Evolutionary conservation across 2,113 vertebrate genomes (phyloP).

Genomic region (Nothocercus julius): DNA sequence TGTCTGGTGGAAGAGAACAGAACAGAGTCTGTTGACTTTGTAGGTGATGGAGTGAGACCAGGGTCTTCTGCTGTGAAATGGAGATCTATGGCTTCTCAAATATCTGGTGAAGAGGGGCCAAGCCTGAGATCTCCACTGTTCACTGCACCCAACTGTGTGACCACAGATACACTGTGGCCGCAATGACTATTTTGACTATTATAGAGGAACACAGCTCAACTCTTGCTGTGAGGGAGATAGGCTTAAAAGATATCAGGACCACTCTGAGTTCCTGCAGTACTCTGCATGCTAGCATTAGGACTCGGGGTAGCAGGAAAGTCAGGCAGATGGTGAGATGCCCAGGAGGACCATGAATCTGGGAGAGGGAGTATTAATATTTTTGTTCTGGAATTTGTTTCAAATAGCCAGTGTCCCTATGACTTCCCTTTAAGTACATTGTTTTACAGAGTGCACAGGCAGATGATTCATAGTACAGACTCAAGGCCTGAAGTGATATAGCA

Average conservation of each 20-base stretch:
- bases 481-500: background rate
- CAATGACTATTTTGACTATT: background rate
- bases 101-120: background rate
- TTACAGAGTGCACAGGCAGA: background rate
- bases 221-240: background rate
- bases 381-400: background rate
- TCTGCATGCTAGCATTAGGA: background rate
- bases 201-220: background rate
- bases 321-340: background rate
- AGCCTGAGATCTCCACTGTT: background rate
- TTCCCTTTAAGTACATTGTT: background rate
- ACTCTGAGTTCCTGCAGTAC: background rate
- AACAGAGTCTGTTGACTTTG: background rate
- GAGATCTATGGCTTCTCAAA: background rate
- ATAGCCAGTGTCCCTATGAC: fast-evolving
- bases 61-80: background rate
- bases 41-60: background rate
- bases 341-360: background rate
- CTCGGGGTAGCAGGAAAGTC: background rate
- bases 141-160: background rate
- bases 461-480: background rate
- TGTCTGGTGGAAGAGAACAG: background rate
- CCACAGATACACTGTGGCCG: background rate
- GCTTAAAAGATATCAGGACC: background rate
- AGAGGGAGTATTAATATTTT: background rate